Evolutionary conservation across 2,797 vertebrate genomes (phyloP), one percentile per base, ranked within the genome.

Genomic region (Trachops cirrhosus): DNA sequence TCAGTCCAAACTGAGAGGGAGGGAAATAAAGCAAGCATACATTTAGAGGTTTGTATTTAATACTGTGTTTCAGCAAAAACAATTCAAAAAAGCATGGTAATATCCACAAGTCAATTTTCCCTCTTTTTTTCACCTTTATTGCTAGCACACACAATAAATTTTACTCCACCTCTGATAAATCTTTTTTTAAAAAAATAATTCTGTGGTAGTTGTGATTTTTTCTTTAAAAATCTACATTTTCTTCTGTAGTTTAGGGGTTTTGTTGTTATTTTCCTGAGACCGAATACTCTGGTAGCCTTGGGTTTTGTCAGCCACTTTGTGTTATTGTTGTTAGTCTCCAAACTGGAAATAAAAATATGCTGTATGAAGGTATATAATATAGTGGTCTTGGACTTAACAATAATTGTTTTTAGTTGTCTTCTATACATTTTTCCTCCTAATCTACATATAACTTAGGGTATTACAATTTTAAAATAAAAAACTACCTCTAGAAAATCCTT

Each of bases 381-480:
- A 73, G 39, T 89, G 29, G 19, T 26, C 19, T 41, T 90, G 16
- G 90, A 86, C 9, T 94, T 93, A 48, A 64, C 16, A 74, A 93
- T 48, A 83, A 75, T 50, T 89, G 57, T 6, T 52, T 92, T 82
- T 85, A 67, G 16, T 26, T 68, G 4, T 44, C n/a, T 85, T 89
- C 94, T 52, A 44, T 70, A 86, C 1, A 41, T 52, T 57, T 75
- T 86, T 21, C 18, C 37, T 59, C 73, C 52, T 67, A 86, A 62
- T 37, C 46, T 46, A 70, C 26, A 70, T n/a, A 79, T 52, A 93
- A 67, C 19, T 18, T 41, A 57, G 75, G 32, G 87, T 89, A 85
- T 86, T 93, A 95, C 89, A 59, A 50, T 46, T 75, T 97, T 44
- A 5, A 93, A 93, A 93, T 90, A 41, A 46, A 90, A 52, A 46